Evolutionary conservation across 2,113 vertebrate species (phyloP).

Genomic region (Cyanoderma ruficeps): DNA sequence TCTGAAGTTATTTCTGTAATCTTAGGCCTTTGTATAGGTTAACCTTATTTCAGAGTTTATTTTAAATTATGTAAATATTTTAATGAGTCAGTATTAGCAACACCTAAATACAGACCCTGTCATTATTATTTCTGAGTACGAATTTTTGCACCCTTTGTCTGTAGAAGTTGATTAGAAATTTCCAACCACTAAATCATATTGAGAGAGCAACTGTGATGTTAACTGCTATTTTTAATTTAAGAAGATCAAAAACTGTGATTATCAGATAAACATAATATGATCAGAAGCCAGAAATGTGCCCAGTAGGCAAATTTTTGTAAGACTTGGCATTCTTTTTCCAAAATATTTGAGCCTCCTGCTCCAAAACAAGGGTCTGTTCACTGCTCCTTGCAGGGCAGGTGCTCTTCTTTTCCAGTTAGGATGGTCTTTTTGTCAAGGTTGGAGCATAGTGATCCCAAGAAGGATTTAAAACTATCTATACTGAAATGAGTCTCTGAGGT

Average conservation of each 20-base stretch:
- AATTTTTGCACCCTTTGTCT: background rate
- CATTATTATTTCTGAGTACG: background rate
- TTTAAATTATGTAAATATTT: constrained; percentile 8
- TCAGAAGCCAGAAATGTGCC: background rate
- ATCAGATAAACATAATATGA: background rate
- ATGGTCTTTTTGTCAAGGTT: background rate
- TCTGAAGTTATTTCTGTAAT: background rate
- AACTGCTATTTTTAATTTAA: background rate
- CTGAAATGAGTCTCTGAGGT: background rate
- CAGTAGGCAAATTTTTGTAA: background rate
- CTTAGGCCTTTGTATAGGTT: background rate
- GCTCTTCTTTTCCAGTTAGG: background rate
- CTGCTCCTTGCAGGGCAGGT: background rate
- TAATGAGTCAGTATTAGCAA: background rate
- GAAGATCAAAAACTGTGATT: background rate
- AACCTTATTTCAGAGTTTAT: background rate
- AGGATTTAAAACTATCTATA: background rate
- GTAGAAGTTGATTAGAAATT: background rate
- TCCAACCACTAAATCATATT: background rate
- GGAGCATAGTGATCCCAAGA: background rate
- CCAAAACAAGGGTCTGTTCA: background rate
- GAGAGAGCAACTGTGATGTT: background rate
- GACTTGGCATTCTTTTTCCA: background rate
- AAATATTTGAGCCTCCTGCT: background rate
- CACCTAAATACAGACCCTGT: background rate